These are phyloP conservation scores for Dione juno DNA, from an alignment of 2,888 invertebrate genomes.

Conservation along the genomic window DNA sequence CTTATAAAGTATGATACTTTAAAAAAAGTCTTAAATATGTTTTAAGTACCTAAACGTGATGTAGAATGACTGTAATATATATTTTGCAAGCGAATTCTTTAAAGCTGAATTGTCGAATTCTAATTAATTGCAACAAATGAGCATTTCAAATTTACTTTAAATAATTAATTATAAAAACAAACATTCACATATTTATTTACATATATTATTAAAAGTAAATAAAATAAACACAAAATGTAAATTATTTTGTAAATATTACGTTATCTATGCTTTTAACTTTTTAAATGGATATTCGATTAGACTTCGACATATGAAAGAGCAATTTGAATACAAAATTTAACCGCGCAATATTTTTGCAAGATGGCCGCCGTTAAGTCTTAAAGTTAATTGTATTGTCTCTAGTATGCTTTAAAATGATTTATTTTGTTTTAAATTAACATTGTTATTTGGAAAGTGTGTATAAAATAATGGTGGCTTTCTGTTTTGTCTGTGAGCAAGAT, in stretches of 20 bases:
- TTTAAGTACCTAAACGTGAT: no score
- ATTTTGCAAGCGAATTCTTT: not conserved
- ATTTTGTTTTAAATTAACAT: conserved; percentile 52
- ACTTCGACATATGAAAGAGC: conserved; percentile 75
- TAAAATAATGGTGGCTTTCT: conserved; percentile 24
- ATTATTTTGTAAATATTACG: not conserved
- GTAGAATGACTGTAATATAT: no score
- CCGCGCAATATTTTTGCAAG: conserved; percentile 65
- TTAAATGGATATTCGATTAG: conserved; percentile 49
- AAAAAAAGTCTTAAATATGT: no score
- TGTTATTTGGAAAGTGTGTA: conserved; percentile 53
- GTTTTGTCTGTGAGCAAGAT: not conserved
- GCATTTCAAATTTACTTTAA: not conserved
- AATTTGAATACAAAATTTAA: conserved; percentile 71
- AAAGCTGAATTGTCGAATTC: not conserved
- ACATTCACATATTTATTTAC: not conserved
- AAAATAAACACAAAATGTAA: conserved; percentile 2
- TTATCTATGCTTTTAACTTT: conserved; percentile 25
- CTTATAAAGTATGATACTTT: no score
- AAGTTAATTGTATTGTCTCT: conserved; percentile 69
- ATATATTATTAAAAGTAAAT: not conserved
- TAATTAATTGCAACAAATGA: not conserved
- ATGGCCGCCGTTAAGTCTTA: conserved; percentile 61
- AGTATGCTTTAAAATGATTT: conserved; percentile 56
- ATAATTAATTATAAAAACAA: not conserved